phyloP scores from a whole-genome alignment of 2,797 vertebrate species.

The Serranus cabrilla region DNA sequence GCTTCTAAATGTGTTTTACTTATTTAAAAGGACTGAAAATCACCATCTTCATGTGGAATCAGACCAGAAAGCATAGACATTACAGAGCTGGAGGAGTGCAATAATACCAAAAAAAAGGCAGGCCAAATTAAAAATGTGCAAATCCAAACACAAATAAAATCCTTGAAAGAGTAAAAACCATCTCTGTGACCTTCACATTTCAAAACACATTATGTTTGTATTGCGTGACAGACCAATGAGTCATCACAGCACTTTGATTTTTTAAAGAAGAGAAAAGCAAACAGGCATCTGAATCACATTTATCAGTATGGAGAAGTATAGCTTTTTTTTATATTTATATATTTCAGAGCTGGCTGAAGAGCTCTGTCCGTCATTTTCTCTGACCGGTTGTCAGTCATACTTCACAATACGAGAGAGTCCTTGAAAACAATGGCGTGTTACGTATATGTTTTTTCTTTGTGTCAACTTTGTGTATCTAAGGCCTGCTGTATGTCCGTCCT shows the following conservation, averaged over 20 bases:
- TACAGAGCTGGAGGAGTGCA: not conserved
- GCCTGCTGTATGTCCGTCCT: not conserved
- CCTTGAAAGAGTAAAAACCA: slow-evolving; percentile 18
- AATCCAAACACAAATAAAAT: slow-evolving; percentile 35
- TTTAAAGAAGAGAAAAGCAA: slow-evolving; percentile 33
- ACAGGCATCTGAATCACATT: slow-evolving; percentile 43
- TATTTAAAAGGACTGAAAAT: not conserved
- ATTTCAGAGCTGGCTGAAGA: slow-evolving; percentile 7
- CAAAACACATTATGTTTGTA: slow-evolving; percentile 37
- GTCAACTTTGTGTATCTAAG: not conserved
- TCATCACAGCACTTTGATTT: slow-evolving; percentile 38
- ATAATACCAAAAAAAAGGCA: slow-evolving; percentile 1
- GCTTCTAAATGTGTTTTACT: not conserved
- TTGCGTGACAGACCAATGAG: slow-evolving; percentile 30
- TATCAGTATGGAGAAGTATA: slow-evolving; percentile 35
- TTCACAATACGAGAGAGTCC: slow-evolving; percentile 5
- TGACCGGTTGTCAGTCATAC: slow-evolving; percentile 44
- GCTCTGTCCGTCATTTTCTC: slow-evolving; percentile 21
- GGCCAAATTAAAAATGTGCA: slow-evolving; percentile 31
- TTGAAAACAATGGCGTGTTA: too few species aligned
- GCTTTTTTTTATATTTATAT: slow-evolving; percentile 7
- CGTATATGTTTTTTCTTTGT: not conserved
- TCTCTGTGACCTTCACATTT: slow-evolving; percentile 52
- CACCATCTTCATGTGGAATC: not conserved
- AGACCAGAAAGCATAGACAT: not conserved